Evolutionary conservation across 1,140 invertebrate genomes (phyloP).

Genomic region (Aphis craccivora): DNA sequence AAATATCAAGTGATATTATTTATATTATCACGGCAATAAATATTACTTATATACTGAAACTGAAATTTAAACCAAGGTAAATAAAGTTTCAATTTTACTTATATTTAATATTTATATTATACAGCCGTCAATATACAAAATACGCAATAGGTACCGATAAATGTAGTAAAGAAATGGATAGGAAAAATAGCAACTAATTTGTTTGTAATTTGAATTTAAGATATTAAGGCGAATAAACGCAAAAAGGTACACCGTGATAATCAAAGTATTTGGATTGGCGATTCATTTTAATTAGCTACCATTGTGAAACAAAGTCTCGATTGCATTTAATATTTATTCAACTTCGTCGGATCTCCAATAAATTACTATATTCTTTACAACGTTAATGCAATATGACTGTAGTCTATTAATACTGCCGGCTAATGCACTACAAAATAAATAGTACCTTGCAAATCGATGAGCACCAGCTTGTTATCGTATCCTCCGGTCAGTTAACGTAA

Average conservation of each 20-base stretch:
- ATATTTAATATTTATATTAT: too few species aligned
- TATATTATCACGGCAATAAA: not conserved
- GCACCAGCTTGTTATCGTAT: slow-evolving; percentile 94
- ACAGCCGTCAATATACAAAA: not conserved
- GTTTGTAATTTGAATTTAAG: not conserved
- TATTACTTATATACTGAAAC: not conserved
- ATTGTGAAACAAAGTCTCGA: not conserved
- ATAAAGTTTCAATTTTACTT: not conserved
- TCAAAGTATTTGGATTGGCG: not conserved
- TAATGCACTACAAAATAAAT: not conserved
- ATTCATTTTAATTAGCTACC: not conserved
- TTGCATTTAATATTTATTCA: not conserved
- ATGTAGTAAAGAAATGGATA: not conserved
- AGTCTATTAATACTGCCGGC: not conserved
- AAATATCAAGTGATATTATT: not conserved
- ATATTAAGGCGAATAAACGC: not conserved
- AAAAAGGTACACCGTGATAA: not conserved
- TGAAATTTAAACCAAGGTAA: not conserved
- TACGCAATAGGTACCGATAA: not conserved
- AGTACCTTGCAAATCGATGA: slow-evolving; percentile 93
- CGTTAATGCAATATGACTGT: not conserved
- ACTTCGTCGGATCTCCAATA: not conserved
- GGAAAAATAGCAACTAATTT: not conserved
- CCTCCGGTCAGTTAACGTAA: slow-evolving; percentile 82
- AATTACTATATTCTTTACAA: not conserved